A percentile compares a stretch with the other conserved stretches of the same genome.
Evolutionary conservation across 2,113 vertebrate species (phyloP).

Genomic region (Edolisoma coerulescens): DNA sequence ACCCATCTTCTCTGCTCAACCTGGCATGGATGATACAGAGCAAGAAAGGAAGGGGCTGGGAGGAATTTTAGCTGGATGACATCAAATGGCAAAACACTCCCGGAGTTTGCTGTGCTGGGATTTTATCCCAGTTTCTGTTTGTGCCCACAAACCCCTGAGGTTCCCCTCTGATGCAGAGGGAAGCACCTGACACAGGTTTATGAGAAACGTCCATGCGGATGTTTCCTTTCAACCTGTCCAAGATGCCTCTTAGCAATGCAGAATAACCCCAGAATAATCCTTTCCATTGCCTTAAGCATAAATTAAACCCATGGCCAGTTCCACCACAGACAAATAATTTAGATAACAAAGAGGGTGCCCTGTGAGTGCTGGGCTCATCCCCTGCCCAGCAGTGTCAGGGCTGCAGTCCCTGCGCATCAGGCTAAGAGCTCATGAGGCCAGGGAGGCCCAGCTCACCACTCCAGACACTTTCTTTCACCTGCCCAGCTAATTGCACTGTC

Average conservation of each 20-base stretch:
- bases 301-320: not conserved
- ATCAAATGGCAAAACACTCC: not conserved
- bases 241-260: not conserved
- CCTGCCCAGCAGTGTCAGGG: not conserved
- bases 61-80: not conserved
- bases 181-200: not conserved
- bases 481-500: not conserved
- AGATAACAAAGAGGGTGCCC: not conserved
- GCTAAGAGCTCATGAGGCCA: accelerated
- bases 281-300: not conserved
- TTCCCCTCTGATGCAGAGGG: not conserved
- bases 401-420: not conserved
- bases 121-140: not conserved
- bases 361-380: accelerated
- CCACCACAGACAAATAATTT: not conserved
- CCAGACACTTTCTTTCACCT: not conserved
- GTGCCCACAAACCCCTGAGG: not conserved
- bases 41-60: not conserved
- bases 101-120: not conserved
- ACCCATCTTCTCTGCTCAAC: not conserved
- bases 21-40: not conserved
- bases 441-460: not conserved
- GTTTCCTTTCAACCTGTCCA: not conserved
- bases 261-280: not conserved
- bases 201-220: not conserved